Conservation (phyloP, 2,888 invertebrate species). For the Drosophila meridionalis region DNA sequence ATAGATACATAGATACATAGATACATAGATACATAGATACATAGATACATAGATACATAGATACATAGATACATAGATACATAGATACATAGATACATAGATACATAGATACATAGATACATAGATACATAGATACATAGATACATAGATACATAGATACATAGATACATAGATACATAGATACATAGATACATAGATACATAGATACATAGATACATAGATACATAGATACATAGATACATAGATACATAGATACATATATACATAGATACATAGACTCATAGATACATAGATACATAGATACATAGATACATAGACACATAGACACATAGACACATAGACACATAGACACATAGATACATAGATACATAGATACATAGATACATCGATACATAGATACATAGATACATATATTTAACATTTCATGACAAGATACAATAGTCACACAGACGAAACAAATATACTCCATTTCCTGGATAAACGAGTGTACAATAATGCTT, state of each 20-base stretch:
- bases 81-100: slow-evolving; percentile 1
- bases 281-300: not conserved
- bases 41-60: slow-evolving; percentile 3
- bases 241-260: slow-evolving; percentile 1
- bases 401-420: not conserved
- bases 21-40: not conserved
- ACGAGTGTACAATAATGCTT: not conserved
- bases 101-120: slow-evolving; percentile 2
- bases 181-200: not conserved
- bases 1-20: slow-evolving; percentile 2
- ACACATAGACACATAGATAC: not conserved
- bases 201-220: not conserved
- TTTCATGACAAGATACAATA: not conserved
- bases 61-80: slow-evolving; percentile 3
- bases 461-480: not conserved
- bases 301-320: not conserved
- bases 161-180: not conserved
- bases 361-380: not conserved
- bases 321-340: slow-evolving; percentile 1
- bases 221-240: not conserved
- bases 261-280: not conserved
- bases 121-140: slow-evolving; percentile 1
- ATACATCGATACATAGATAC: not conserved
- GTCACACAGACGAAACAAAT: not conserved
- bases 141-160: slow-evolving; percentile 2